phyloP scores from a whole-genome alignment of 2,797 vertebrate genomes.

The Australoheros facetus region DNA sequence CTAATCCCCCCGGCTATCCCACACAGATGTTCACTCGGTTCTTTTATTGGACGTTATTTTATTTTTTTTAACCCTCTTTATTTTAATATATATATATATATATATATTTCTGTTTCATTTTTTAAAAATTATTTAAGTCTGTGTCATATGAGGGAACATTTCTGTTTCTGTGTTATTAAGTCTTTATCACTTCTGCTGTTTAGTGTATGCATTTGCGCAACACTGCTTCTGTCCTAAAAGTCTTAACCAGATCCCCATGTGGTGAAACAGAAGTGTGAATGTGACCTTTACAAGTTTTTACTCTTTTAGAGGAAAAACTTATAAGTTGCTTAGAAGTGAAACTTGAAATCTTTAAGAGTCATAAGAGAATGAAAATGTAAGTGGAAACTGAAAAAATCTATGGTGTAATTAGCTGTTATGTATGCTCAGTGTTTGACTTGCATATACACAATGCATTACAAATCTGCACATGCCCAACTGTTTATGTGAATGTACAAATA shows the following conservation, averaged over 20 bases:
- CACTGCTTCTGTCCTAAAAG: conserved; percentile 30
- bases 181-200: conserved; percentile 37
- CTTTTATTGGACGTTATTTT: conserved; percentile 81
- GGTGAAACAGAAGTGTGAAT: conserved; percentile 42
- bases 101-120: conserved; percentile 34
- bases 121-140: conserved; percentile 57
- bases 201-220: not conserved
- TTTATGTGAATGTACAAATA: conserved; percentile 13
- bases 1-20: conserved; percentile 83
- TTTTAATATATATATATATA: conserved; percentile 29
- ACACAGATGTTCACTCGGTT: conserved; percentile 83
- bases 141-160: conserved; percentile 56
- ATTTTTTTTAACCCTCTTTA: conserved; percentile 56
- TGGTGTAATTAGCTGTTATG: not conserved
- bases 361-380: not conserved
- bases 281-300: conserved; percentile 54
- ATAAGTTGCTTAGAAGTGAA: conserved; percentile 1
- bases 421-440: conserved; percentile 5
- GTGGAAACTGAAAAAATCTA: not conserved
- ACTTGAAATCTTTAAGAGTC: conserved; percentile 5
- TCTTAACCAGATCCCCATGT: conserved; percentile 35
- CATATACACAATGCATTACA: conserved; percentile 4
- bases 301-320: conserved; percentile 14
- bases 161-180: conserved; percentile 44
- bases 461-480: conserved; percentile 12